Evolutionary conservation across 2,797 vertebrate species (phyloP).

Genomic region (Kryptolebias ocellatus): DNA sequence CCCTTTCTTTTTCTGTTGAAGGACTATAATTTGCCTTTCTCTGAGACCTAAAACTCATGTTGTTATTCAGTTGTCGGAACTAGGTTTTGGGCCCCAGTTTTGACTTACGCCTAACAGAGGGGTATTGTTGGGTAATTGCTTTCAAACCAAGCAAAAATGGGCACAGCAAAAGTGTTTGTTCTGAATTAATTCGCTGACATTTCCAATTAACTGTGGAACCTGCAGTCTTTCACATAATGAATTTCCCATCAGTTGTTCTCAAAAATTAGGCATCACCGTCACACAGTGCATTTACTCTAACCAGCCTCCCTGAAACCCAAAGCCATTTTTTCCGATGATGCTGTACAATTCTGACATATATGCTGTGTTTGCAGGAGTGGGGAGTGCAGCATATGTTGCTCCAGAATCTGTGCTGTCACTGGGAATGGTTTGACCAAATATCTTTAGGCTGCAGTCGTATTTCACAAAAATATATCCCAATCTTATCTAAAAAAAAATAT

Average conservation of each 20-base stretch:
- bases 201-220: conserved; percentile 19
- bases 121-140: not conserved
- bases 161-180: conserved; percentile 1
- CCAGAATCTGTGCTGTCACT: not conserved
- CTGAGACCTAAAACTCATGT: no score
- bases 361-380: not conserved
- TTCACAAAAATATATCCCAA: conserved; percentile 14
- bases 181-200: conserved; percentile 2
- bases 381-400: not conserved
- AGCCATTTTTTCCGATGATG: not conserved
- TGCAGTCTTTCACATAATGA: not conserved
- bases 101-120: not conserved
- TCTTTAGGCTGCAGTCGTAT: conserved; percentile 9
- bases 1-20: not conserved
- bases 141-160: not conserved
- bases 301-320: not conserved
- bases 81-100: no score
- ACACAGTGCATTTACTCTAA: not conserved
- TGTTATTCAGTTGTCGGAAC: no score
- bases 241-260: not conserved
- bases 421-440: conserved; percentile 6
- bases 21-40: not conserved
- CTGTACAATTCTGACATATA: not conserved
- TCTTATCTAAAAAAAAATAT: conserved; percentile 6
- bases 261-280: not conserved